phyloP scores from a whole-genome alignment of 2,113 vertebrate species.

The Otis tarda region DNA sequence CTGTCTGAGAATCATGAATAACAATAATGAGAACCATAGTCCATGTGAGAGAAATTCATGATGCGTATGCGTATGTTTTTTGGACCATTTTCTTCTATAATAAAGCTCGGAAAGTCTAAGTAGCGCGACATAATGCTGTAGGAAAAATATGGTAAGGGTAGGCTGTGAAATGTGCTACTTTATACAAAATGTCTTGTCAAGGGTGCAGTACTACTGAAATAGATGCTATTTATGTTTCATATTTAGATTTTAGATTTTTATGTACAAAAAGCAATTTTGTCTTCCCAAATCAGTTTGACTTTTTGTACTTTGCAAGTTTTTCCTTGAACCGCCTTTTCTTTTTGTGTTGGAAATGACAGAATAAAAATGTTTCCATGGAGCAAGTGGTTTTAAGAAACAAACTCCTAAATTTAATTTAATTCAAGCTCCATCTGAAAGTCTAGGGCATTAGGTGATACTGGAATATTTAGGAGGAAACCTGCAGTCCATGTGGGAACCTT shows the following conservation, averaged over 20 bases:
- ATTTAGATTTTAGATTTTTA: background rate
- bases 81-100: background rate
- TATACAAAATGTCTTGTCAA: background rate
- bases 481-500: background rate
- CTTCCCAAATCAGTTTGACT: background rate
- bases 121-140: background rate
- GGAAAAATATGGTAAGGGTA: background rate
- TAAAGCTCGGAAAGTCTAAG: background rate
- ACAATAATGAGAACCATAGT: background rate
- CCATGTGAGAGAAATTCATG: background rate
- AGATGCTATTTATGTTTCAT: background rate
- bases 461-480: background rate
- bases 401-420: background rate
- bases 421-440: background rate
- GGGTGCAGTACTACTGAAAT: background rate
- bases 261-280: background rate
- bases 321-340: background rate
- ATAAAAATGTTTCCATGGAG: background rate
- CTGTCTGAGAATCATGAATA: background rate
- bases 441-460: background rate
- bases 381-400: background rate
- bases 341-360: background rate
- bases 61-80: background rate
- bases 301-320: background rate
- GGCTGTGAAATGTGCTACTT: background rate